Conservation (phyloP, 1,140 invertebrate genomes). For the Lasaia peninsularis region DNA sequence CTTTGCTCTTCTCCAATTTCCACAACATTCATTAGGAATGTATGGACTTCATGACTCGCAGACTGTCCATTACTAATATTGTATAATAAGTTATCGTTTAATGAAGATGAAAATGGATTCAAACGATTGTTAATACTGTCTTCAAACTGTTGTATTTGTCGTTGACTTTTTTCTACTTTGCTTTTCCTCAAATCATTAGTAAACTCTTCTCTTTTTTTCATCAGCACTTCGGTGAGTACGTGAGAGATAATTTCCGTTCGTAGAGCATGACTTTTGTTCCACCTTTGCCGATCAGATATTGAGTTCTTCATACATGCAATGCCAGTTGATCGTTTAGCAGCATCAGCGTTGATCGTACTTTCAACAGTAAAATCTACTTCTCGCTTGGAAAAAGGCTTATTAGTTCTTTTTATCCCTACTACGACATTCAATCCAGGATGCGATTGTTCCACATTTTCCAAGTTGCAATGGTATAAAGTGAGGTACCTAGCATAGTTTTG, state of each 20-base stretch:
- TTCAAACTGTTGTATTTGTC: constrained; percentile 20
- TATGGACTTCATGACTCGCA: constrained; percentile 19
- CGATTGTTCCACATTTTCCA: constrained; percentile 30
- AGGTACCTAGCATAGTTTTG: constrained; percentile 46
- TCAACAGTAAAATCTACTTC: constrained; percentile 38
- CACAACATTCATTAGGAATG: constrained; percentile 17
- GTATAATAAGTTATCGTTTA: constrained; percentile 19
- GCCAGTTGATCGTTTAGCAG: constrained; percentile 34
- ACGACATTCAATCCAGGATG: constrained; percentile 25
- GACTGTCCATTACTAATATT: constrained; percentile 18
- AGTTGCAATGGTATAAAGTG: constrained; percentile 38
- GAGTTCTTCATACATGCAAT: constrained; percentile 32
- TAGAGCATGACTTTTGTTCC: constrained; percentile 15
- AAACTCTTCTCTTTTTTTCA: constrained; percentile 16
- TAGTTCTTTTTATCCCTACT: constrained; percentile 35
- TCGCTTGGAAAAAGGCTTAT: constrained; percentile 40
- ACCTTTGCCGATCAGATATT: constrained; percentile 18
- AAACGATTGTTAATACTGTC: constrained; percentile 18
- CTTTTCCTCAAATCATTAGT: constrained; percentile 18
- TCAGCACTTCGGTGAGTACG: constrained; percentile 15
- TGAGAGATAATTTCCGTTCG: constrained; percentile 17
- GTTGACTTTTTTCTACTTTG: constrained; percentile 17
- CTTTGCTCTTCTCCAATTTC: constrained; percentile 19
- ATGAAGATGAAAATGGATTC: constrained; percentile 18
- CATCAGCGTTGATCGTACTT: constrained; percentile 41